phyloP scores from a whole-genome alignment of 1,140 invertebrate species.

The Aphidius ervi region DNA sequence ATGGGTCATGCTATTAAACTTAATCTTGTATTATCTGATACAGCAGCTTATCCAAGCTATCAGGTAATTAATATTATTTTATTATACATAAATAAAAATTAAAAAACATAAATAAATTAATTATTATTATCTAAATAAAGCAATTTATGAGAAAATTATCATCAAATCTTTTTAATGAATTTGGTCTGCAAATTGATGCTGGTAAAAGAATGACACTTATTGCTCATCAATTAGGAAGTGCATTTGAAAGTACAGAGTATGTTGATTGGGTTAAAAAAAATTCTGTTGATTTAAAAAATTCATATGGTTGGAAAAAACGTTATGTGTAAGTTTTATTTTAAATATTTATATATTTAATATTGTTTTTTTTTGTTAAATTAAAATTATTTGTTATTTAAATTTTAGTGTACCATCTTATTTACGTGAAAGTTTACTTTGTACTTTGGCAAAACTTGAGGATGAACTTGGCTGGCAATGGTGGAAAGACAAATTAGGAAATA shows the following conservation, averaged over 20 bases:
- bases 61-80: constrained; percentile 28
- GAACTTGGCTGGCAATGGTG: constrained; percentile 42
- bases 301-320: constrained; percentile 13
- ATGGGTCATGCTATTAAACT: constrained; percentile 53
- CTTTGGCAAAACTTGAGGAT: constrained; percentile 38
- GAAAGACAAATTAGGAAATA: constrained; percentile 29
- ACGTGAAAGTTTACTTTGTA: constrained; percentile 42
- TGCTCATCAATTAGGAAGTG: constrained; percentile 42
- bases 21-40: constrained; percentile 39
- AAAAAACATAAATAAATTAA: too few species aligned
- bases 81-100: not conserved
- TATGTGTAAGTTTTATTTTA: constrained; percentile 12
- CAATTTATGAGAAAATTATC: constrained; percentile 40
- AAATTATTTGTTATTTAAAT: constrained; percentile 7
- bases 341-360: constrained; percentile 1
- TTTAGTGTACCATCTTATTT: constrained; percentile 39
- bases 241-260: constrained; percentile 35
- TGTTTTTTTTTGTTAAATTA: not conserved
- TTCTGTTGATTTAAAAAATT: constrained; percentile 15
- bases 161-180: constrained; percentile 33
- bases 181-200: constrained; percentile 31
- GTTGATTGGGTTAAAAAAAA: constrained; percentile 31
- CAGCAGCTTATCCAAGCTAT: constrained; percentile 31
- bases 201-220: constrained; percentile 52
- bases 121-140: constrained; percentile 15